These are phyloP conservation scores for Meloidogyne hapla DNA, from an alignment of 1,140 invertebrate genomes.

Conservation along the genomic window DNA sequence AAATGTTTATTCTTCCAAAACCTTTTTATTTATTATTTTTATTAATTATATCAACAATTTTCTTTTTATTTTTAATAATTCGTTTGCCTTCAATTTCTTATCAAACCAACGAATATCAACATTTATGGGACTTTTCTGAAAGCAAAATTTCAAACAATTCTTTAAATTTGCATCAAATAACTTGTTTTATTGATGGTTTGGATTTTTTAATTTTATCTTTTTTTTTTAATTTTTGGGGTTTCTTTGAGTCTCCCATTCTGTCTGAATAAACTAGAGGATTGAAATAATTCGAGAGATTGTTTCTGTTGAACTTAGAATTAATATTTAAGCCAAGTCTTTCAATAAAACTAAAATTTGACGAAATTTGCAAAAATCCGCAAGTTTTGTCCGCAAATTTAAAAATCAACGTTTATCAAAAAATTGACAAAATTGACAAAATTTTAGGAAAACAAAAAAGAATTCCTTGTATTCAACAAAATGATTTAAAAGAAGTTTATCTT, in stretches of 20 bases:
- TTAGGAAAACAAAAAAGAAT: background rate
- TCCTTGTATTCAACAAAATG: background rate
- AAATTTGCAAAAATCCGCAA: too few relatives aligned
- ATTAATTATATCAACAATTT: slow-evolving; percentile 3
- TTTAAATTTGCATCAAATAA: background rate
- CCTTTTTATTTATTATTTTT: background rate
- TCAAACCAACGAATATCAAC: background rate
- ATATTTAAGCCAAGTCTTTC: too few relatives aligned
- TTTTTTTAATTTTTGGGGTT: background rate
- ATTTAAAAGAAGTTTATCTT: slow-evolving; percentile 3
- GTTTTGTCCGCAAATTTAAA: too few relatives aligned
- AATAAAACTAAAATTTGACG: too few relatives aligned
- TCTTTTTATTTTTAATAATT: background rate
- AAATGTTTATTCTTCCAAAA: background rate
- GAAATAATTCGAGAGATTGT: too few relatives aligned
- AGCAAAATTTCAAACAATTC: background rate
- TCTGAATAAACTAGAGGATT: too few relatives aligned
- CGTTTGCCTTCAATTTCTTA: background rate
- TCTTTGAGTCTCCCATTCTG: too few relatives aligned
- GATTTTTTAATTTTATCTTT: background rate
- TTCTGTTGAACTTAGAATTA: too few relatives aligned
- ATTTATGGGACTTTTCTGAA: background rate
- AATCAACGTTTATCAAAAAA: too few relatives aligned
- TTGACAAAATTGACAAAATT: too few relatives aligned
- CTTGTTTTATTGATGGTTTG: background rate